These are phyloP conservation scores for Rhineura floridana DNA, from an alignment of 2,113 vertebrate genomes.

Conservation along the genomic window DNA sequence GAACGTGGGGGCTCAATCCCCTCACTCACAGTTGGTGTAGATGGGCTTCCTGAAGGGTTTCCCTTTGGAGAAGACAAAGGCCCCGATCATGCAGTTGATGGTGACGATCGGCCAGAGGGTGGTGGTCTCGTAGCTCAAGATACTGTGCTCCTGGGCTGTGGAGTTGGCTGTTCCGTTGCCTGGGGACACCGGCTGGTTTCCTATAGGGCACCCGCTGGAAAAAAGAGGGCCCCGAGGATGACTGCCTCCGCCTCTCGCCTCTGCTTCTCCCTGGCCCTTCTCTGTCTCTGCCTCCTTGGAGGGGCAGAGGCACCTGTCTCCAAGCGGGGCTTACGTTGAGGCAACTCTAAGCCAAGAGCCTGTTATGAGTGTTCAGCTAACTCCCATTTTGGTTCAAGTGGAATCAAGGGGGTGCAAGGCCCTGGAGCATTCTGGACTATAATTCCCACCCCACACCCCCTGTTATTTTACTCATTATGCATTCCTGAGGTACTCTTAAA, in stretches of 20 bases:
- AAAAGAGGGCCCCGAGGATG: neutral
- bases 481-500: no score
- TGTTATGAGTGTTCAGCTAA: no score
- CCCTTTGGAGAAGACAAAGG: constrained; percentile 76
- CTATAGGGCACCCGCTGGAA: constrained; percentile 62
- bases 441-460: no score
- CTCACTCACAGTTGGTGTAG: constrained; percentile 75
- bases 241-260: neutral
- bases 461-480: no score
- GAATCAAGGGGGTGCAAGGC: no score
- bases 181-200: constrained; percentile 24
- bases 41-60: constrained; percentile 77
- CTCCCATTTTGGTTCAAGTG: no score
- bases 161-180: constrained; percentile 36
- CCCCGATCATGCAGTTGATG: constrained; percentile 66
- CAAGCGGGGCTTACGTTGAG: neutral
- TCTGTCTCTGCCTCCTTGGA: neutral
- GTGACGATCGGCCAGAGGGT: constrained; percentile 68
- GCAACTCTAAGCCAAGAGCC: neutral
- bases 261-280: neutral
- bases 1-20: neutral
- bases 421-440: no score
- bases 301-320: neutral
- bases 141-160: neutral
- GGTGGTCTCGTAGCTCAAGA: constrained; percentile 71